phyloP scores from a whole-genome alignment of 2,113 vertebrate species.

The Rhynchopsitta pachyrhyncha region DNA sequence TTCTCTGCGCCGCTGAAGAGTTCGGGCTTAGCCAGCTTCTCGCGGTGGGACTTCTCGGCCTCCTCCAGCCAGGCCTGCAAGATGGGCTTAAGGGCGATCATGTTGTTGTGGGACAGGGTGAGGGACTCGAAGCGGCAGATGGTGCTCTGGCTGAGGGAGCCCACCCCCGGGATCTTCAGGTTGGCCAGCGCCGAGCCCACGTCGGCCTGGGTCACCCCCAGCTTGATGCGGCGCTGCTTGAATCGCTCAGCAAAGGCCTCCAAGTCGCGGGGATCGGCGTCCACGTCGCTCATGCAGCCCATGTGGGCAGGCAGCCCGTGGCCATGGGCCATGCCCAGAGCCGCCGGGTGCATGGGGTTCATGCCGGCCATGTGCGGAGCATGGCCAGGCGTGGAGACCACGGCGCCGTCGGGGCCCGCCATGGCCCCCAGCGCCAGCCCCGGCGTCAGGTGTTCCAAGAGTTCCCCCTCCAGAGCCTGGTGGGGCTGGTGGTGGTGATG shows the following conservation, averaged over 20 bases:
- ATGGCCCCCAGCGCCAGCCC: conserved; percentile 93
- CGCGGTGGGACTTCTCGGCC: conserved; percentile 95
- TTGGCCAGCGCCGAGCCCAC: conserved; percentile 95
- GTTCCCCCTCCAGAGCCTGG: conserved; percentile 94
- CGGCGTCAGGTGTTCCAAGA: conserved; percentile 96
- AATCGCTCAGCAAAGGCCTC: conserved; percentile 98
- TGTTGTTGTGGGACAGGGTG: conserved; percentile 98
- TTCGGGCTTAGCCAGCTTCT: conserved; percentile 97
- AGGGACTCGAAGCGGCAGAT: conserved; percentile 99
- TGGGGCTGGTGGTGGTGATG: conserved; percentile 96
- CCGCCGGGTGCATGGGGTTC: conserved; percentile 98
- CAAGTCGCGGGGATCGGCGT: conserved; percentile 96
- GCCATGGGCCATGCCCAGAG: conserved; percentile 96
- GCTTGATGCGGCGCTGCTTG: conserved; percentile 98
- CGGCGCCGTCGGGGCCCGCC: conserved; percentile 92
- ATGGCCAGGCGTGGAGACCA: conserved; percentile 92
- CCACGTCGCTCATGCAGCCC: conserved; percentile 97
- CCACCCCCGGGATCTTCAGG: conserved; percentile 98
- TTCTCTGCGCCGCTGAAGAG: conserved; percentile 96
- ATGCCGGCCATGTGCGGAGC: conserved; percentile 95
- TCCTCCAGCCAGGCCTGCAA: conserved; percentile 98
- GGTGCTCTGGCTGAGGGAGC: conserved; percentile 97
- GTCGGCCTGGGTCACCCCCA: conserved; percentile 96
- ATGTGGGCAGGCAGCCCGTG: conserved; percentile 94
- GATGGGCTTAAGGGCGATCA: conserved; percentile 98